Evolutionary conservation across 2,113 vertebrate species (phyloP).

Genomic region (Benthochromis sp.): DNA sequence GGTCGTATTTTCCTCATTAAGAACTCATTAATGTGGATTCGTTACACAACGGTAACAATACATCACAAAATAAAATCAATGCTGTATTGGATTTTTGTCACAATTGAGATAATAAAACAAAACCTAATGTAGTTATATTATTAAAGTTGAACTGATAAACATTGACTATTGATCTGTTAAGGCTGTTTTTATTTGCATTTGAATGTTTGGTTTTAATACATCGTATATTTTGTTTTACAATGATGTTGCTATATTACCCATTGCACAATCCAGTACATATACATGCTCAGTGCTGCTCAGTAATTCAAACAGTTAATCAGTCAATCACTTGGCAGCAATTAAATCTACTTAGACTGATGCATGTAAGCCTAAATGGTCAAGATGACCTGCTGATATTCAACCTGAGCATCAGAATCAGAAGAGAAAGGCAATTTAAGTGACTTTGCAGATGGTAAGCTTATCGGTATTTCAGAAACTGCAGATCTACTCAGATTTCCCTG

Average conservation of each 20-base stretch:
- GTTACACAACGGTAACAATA: background rate
- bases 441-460: background rate
- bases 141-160: background rate
- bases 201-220: background rate
- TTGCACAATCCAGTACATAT: background rate
- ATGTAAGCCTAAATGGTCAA: background rate
- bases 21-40: background rate
- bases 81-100: background rate
- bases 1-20: background rate
- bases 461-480: background rate
- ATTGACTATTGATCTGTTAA: background rate
- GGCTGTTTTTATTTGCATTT: background rate
- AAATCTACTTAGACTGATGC: background rate
- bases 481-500: background rate
- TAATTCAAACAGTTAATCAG: background rate
- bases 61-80: background rate
- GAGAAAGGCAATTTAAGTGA: background rate
- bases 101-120: background rate
- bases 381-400: background rate
- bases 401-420: background rate
- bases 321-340: background rate
- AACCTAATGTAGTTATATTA: background rate
- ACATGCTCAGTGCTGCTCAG: background rate
- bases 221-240: background rate
- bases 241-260: background rate